A percentile compares a stretch with the other conserved stretches of the same genome.
Evolutionary conservation across 2,113 vertebrate species (phyloP).

Genomic region (Mesembrinibis cayennensis): DNA sequence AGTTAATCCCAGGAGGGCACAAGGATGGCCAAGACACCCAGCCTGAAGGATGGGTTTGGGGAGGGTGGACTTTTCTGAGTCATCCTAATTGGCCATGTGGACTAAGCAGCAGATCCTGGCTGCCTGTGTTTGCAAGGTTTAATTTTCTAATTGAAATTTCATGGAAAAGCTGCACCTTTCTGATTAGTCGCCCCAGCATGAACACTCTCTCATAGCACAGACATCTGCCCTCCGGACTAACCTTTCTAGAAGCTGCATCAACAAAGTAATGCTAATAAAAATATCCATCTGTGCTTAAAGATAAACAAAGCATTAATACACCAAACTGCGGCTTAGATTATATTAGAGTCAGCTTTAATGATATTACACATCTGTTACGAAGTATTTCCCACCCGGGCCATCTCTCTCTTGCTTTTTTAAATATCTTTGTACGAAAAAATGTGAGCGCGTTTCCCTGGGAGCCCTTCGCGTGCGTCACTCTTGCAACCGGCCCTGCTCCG

Average conservation of each 20-base stretch:
- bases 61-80: conserved; percentile 16
- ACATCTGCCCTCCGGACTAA: conserved; percentile 76
- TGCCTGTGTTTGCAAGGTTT: conserved; percentile 31
- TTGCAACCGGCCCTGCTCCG: background rate
- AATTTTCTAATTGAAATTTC: conserved; percentile 70
- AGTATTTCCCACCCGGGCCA: conserved; percentile 26
- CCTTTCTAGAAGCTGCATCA: conserved; percentile 76
- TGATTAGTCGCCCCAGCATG: conserved; percentile 44
- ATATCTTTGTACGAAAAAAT: conserved; percentile 36
- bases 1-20: background rate
- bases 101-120: background rate
- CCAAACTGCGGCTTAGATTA: conserved; percentile 72
- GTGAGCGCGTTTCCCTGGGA: background rate
- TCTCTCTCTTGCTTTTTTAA: conserved; percentile 14
- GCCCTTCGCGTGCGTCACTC: background rate
- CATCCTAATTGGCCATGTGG: conserved; percentile 9
- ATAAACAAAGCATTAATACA: conserved; percentile 83
- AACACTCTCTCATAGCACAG: conserved; percentile 66
- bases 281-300: conserved; percentile 82
- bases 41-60: background rate
- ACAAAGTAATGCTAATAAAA: conserved; percentile 82
- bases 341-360: conserved; percentile 74
- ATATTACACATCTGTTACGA: conserved; percentile 76
- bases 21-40: background rate
- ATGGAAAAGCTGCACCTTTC: conserved; percentile 50